Conservation (phyloP, 1,140 invertebrate genomes). For the Chlorops oryzae region DNA sequence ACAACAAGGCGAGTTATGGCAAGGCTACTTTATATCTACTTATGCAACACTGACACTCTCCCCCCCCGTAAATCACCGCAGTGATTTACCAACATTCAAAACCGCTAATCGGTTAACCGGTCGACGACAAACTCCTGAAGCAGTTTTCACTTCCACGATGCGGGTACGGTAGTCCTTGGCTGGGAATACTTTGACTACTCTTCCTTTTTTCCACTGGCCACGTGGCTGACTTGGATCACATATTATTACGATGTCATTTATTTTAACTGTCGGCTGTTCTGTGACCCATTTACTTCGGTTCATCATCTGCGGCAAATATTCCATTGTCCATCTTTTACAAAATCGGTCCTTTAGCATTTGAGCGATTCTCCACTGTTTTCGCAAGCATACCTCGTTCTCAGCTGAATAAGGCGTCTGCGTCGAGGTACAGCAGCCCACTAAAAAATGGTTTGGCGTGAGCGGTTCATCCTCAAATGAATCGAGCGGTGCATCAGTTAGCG, state of each 20-base stretch:
- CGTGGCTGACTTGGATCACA: slow-evolving; percentile 18
- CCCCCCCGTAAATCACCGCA: too few relatives aligned
- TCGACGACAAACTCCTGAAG: too few relatives aligned
- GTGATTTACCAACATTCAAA: too few relatives aligned
- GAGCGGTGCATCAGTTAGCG: slow-evolving; percentile 31
- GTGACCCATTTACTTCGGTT: slow-evolving; percentile 26
- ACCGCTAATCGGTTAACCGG: too few relatives aligned
- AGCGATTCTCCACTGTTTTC: slow-evolving; percentile 20
- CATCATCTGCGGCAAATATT: slow-evolving; percentile 21
- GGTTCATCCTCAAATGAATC: slow-evolving; percentile 21
- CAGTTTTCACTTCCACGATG: too few relatives aligned
- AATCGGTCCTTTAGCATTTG: slow-evolving; percentile 26
- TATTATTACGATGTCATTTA: slow-evolving; percentile 29
- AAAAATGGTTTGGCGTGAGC: slow-evolving; percentile 36
- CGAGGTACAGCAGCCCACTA: slow-evolving; percentile 13
- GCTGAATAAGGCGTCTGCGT: slow-evolving; percentile 7
- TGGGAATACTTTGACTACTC: too few relatives aligned
- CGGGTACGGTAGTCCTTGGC: too few relatives aligned
- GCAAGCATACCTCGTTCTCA: slow-evolving; percentile 9
- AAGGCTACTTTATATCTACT: too few relatives aligned
- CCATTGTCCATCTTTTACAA: slow-evolving; percentile 29
- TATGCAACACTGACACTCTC: too few relatives aligned
- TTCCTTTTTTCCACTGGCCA: too few relatives aligned
- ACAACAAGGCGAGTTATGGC: too few relatives aligned
- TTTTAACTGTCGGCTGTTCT: slow-evolving; percentile 14